Conservation (phyloP, 2,113 vertebrate genomes). For the Isichthys henryi region DNA sequence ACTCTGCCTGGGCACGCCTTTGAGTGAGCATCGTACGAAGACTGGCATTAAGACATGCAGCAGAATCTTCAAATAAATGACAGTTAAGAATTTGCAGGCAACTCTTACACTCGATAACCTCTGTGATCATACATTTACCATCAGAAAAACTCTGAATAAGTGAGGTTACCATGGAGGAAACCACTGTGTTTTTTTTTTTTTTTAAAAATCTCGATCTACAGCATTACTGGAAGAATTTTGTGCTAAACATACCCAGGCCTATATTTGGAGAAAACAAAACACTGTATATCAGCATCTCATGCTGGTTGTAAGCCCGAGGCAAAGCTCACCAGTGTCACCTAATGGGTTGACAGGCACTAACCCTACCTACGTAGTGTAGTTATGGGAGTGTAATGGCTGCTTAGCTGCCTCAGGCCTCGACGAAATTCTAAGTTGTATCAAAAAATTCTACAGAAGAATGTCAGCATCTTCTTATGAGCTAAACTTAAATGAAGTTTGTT, state of each 20-base stretch:
- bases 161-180: not conserved
- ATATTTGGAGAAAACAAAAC: not conserved
- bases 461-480: not conserved
- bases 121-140: not conserved
- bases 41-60: not conserved
- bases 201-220: too few relatives aligned
- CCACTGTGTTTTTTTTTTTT: too few relatives aligned
- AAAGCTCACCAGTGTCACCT: not conserved
- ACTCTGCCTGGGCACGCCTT: not conserved
- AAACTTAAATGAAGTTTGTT: not conserved
- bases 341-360: not conserved
- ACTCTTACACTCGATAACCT: too few relatives aligned
- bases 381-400: not conserved
- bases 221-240: not conserved
- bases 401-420: not conserved
- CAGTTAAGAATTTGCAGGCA: not conserved
- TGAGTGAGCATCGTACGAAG: not conserved
- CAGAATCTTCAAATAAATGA: not conserved
- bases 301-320: not conserved
- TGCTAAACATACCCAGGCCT: not conserved
- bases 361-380: not conserved
- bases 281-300: not conserved
- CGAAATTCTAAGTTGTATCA: not conserved
- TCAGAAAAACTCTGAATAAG: not conserved
- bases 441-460: not conserved